phyloP scores from a whole-genome alignment of 2,888 invertebrate species.

The Panorpa germanica region DNA sequence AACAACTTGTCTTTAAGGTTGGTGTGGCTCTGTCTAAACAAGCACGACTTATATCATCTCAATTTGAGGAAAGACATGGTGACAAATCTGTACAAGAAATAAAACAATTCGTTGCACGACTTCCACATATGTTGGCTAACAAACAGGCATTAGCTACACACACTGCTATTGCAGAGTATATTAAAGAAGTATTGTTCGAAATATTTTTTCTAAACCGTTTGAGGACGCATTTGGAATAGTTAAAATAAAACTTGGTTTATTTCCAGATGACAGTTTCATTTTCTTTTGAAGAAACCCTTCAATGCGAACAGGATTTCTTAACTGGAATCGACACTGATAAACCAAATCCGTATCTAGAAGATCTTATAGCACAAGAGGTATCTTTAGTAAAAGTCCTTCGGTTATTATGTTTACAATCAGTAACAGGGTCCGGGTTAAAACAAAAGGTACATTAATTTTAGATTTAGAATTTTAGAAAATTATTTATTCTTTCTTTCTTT shows the following conservation, averaged over 20 bases:
- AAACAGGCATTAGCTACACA: constrained; percentile 76
- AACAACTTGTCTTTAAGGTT: constrained; percentile 27
- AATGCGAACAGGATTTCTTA: constrained; percentile 81
- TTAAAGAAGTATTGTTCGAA: constrained; percentile 48
- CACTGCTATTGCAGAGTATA: constrained; percentile 83
- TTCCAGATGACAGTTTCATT: constrained; percentile 41
- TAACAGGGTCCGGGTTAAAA: constrained; percentile 83
- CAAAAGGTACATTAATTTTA: constrained; percentile 42
- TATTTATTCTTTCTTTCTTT: constrained; percentile 1
- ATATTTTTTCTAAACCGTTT: not conserved
- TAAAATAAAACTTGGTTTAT: constrained; percentile 10
- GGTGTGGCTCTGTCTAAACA: constrained; percentile 70
- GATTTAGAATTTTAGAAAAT: not conserved
- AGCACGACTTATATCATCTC: constrained; percentile 68
- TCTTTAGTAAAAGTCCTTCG: constrained; percentile 70
- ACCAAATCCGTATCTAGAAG: constrained; percentile 75
- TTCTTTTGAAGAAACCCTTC: constrained; percentile 58
- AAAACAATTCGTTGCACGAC: constrained; percentile 75
- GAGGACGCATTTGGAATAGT: not conserved
- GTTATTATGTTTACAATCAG: constrained; percentile 82
- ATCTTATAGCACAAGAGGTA: constrained; percentile 70
- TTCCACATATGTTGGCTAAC: constrained; percentile 72
- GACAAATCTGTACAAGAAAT: constrained; percentile 89
- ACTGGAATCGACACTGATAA: constrained; percentile 86
- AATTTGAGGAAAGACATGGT: constrained; percentile 66